Base-by-base conservation (phyloP, 2,888 invertebrate genomes). In the Trissolcus japonicus region DNA sequence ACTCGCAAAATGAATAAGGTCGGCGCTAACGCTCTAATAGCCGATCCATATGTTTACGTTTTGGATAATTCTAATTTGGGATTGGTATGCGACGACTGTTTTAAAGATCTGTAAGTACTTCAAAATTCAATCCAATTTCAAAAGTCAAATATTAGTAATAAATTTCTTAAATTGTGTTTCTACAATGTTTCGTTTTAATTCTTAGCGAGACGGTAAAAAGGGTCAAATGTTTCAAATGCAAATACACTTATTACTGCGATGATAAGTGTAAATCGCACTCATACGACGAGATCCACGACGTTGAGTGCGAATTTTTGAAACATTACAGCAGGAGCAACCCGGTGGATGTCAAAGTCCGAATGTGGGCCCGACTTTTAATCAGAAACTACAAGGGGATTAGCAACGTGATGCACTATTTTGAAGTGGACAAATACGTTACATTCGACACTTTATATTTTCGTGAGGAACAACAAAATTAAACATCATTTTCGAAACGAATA, bases 1-100 rank as follows among this genome's bases (percentile, higher is more conserved):
- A 35, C 9, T 14, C 43, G 13, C n/a, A 46, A 46, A 46, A 46
- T 46, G 46, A 46, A n/a, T 4, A 16, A 14, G 13, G 14, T n/a
- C n/a, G 29, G 53, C 4, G n/a, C 6, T 4, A 1, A 43, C 2
- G 56, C 41, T 13, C 41, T 16, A 1, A 21, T 41, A 4, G 7
- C 19, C 25, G 59, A 59, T 25, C 59, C 59, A 6, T 59, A 59
- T 46, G 46, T 46, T 48, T 59, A 46, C 13, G 46, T 59, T 25
- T 11, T 46, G 25, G 41, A 19, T 9, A 57, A 55, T 11, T 0
- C 3, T 17, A 14, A 35, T 9, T 16, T 1, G 1, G 40, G 9
- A 3, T 3, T 6, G n/a, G 16, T 4, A 2, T 59, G 59, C 17
- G 59, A 59, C 14, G 9, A 17, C n/a, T 59, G 59, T 46, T 59